A percentile compares a stretch with the other conserved stretches of the same genome.
Evolutionary conservation across 2,113 vertebrate species (phyloP).

Genomic region (Cephalophus harveyi): DNA sequence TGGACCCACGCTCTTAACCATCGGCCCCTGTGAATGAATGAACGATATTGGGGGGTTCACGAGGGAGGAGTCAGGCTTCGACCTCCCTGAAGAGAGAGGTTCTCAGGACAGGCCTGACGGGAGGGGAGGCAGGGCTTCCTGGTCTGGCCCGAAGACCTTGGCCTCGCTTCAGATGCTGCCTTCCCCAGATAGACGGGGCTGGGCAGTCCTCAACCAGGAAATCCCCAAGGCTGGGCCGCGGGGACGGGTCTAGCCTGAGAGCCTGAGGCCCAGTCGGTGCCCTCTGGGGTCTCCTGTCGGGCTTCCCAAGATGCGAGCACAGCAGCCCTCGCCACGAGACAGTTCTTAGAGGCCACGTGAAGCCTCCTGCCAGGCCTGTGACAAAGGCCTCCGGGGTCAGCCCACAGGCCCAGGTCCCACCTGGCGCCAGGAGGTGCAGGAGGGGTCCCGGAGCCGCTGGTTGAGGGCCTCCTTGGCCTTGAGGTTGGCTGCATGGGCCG

Average conservation of each 20-base stretch:
- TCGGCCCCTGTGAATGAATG: neutral
- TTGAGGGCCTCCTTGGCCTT: neutral
- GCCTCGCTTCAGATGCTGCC: neutral
- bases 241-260: neutral
- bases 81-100: fast-evolving
- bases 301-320: neutral
- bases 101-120: neutral
- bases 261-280: no score
- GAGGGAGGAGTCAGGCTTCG: neutral
- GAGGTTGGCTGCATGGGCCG: neutral
- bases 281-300: neutral
- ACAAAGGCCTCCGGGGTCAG: neutral
- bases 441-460: neutral
- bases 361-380: neutral
- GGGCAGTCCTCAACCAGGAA: slow-evolving; percentile 3
- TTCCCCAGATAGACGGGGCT: neutral
- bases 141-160: neutral
- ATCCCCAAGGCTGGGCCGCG: neutral
- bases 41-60: no score
- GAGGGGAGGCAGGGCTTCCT: neutral
- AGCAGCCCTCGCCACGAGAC: fast-evolving
- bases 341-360: neutral
- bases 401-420: neutral
- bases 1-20: neutral
- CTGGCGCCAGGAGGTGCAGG: fast-evolving